Evolutionary conservation across 2,797 vertebrate species (phyloP), one percentile per base, ranked within the genome.

Genomic region (Gymnothorax reevesii): DNA sequence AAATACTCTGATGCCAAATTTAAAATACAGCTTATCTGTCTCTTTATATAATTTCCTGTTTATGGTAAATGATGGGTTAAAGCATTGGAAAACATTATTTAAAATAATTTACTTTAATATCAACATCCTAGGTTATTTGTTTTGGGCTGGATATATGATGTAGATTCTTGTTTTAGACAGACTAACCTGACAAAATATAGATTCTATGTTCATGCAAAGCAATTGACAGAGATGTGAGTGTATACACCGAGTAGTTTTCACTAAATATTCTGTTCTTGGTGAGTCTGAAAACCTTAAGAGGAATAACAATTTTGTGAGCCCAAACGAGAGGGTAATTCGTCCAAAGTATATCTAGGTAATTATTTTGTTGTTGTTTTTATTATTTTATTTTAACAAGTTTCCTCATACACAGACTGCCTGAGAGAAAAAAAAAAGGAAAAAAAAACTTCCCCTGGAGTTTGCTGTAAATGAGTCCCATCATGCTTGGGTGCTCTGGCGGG

Each of bases 361-460:
- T n/a, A 33, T 59, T 83, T 59, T 83, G 12, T 59, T 83, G 57
- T 82, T 90, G 60, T 83, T 91, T 90, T 92, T 84, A 91, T 92
- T 89, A 91, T 87, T 88, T 88, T 52, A 87, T 92, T n/a, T 80
- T 55, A 82, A n/a, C 7, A 2, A 2, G 1, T 55, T 8, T 80
- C 49, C 13, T 80, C 49, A 42, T 8, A 9, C 77, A 55, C 17
- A 22, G 15, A 93, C 95, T 95, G 94, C 95, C 94, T 95, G 95
- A 95, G 95, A 96, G 95, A 95, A 97, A 42, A 42, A 42, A 42
- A 42, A 42, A 42, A 42, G 2, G 2, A 42, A 42, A 42, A 42
- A 42, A 42, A 94, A 95, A 95, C 96, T 97, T 97, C 96, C 92
- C 87, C 87, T 4, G 83, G 82, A 88, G 87, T 13, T 55, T 59